A percentile compares a stretch with the other conserved stretches of the same genome.
These are phyloP conservation scores for Aradophagus sp. DNA, from an alignment of 1,140 invertebrate species.

Conservation along the genomic window DNA sequence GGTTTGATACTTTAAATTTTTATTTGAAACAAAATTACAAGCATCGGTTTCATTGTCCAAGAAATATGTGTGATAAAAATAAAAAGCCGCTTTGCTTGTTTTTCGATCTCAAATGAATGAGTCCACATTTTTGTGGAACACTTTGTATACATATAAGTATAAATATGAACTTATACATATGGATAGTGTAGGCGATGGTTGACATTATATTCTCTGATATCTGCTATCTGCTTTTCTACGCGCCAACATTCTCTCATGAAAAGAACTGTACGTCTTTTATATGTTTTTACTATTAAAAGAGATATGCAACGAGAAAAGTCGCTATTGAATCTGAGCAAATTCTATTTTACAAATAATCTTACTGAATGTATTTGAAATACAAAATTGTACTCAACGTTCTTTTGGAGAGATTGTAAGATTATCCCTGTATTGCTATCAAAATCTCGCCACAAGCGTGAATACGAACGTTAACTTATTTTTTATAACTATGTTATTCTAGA, in stretches of 20 bases:
- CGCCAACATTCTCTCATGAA: conserved; percentile 44
- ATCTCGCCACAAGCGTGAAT: too few relatives aligned
- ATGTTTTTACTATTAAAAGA: conserved; percentile 18
- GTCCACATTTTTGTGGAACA: conserved; percentile 38
- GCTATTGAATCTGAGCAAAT: conserved; percentile 4
- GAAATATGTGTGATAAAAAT: conserved; percentile 56
- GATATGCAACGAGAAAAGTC: conserved; percentile 5
- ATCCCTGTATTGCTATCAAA: background rate
- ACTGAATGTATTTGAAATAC: background rate
- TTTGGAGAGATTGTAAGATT: conserved; percentile 5
- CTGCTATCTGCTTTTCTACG: conserved; percentile 66
- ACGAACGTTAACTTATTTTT: too few relatives aligned
- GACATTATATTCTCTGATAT: conserved; percentile 65
- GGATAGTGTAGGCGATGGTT: conserved; percentile 65
- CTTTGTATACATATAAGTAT: conserved; percentile 10
- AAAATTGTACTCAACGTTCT: conserved; percentile 1
- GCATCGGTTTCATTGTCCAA: conserved; percentile 65
- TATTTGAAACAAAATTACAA: too few relatives aligned
- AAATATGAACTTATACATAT: conserved; percentile 46
- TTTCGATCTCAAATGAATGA: conserved; percentile 42
- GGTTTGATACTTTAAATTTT: too few relatives aligned
- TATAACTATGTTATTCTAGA: too few relatives aligned
- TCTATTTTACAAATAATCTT: conserved; percentile 6
- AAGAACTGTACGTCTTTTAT: conserved; percentile 21
- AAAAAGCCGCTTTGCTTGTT: conserved; percentile 51